phyloP scores from a whole-genome alignment of 92 coral and sea anemone genomes.

The Paramuricea clavata region DNA sequence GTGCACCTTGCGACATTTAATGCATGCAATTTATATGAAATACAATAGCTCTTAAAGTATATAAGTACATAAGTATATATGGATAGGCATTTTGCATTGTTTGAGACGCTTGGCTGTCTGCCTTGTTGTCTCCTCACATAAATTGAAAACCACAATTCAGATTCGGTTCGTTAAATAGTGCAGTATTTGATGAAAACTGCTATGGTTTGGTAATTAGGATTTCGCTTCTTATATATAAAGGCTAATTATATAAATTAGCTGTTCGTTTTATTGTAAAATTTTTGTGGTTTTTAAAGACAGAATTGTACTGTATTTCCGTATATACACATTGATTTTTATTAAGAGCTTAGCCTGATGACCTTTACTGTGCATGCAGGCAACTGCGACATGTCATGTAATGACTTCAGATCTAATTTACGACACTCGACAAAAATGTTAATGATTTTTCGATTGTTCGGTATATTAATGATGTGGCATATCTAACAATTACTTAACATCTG shows the following conservation, averaged over 20 bases:
- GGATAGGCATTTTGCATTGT: neutral
- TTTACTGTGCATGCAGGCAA: neutral
- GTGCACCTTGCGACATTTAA: neutral
- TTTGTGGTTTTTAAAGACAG: neutral
- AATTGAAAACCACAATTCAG: neutral
- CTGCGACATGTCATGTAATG: neutral
- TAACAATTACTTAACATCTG: neutral
- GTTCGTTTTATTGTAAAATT: neutral
- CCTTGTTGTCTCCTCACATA: neutral
- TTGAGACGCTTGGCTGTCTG: neutral
- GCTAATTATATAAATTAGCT: neutral
- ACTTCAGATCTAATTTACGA: conserved; percentile 8
- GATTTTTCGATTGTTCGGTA: neutral
- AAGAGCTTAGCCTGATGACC: neutral
- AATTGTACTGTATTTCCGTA: neutral
- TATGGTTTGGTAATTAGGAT: neutral
- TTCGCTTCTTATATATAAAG: neutral
- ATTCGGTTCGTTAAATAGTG: neutral
- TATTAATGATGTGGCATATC: neutral
- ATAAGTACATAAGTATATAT: neutral
- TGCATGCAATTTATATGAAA: neutral
- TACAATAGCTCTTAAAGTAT: neutral
- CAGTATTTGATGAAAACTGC: neutral
- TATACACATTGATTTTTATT: neutral
- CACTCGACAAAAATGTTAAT: neutral